Evolutionary conservation across 2,113 vertebrate species (phyloP).

Genomic region (Oreocharis arfaki): DNA sequence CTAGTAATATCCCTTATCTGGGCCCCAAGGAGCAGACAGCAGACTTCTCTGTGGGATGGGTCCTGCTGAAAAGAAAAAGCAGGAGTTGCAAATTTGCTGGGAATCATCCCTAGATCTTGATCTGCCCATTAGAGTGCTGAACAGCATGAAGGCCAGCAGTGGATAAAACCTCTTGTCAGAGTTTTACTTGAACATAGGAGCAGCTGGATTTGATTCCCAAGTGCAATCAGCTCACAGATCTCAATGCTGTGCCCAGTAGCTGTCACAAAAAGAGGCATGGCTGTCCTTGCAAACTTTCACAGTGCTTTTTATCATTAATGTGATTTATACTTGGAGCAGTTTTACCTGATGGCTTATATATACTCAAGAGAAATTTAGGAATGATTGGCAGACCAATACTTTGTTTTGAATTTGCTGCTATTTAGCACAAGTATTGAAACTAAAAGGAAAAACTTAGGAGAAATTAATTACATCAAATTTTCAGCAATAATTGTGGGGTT

Average conservation of each 20-base stretch:
- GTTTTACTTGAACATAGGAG: neutral
- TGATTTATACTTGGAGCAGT: neutral
- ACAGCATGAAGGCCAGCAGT: neutral
- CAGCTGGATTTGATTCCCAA: neutral
- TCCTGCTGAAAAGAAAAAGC: neutral
- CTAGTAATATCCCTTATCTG: neutral
- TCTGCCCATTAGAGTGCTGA: neutral
- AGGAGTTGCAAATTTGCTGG: neutral
- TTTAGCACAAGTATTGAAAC: neutral
- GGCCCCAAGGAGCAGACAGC: neutral
- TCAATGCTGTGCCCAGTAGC: neutral
- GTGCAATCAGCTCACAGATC: neutral
- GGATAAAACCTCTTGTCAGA: neutral
- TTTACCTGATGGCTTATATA: slow-evolving; percentile 15
- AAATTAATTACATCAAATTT: neutral
- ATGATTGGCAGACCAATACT: neutral
- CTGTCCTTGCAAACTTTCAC: slow-evolving; percentile 11
- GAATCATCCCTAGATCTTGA: neutral
- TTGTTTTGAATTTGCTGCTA: neutral
- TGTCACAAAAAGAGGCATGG: neutral
- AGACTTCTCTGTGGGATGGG: neutral
- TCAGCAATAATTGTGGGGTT: neutral
- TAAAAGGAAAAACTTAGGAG: neutral
- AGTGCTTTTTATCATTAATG: neutral
- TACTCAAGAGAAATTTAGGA: neutral